A percentile compares a stretch with the other conserved stretches of the same genome.
phyloP scores from a whole-genome alignment of 2,888 invertebrate genomes.

The Caenorhabditis virilis region DNA sequence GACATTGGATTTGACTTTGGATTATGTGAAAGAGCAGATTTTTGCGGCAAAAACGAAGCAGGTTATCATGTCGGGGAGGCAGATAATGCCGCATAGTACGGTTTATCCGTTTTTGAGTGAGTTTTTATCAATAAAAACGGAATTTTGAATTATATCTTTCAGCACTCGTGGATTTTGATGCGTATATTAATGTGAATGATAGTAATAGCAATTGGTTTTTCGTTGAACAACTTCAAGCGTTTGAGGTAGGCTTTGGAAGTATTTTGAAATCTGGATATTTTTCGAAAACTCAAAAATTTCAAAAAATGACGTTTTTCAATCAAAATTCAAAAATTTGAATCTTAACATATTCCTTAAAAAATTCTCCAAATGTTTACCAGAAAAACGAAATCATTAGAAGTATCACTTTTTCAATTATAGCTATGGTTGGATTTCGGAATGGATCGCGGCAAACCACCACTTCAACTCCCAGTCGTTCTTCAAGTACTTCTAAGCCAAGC shows the following conservation, averaged over 20 bases:
- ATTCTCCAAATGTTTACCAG: too few species aligned
- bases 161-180: slow-evolving; percentile 9
- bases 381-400: too few species aligned
- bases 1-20: slow-evolving; percentile 88
- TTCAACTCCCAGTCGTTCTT: slow-evolving; percentile 93
- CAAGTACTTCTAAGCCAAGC: slow-evolving; percentile 76
- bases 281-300: background rate
- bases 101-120: slow-evolving; percentile 26
- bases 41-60: slow-evolving; percentile 14
- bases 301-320: too few species aligned
- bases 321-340: slow-evolving; percentile 72
- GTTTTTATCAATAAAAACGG: background rate
- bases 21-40: slow-evolving; percentile 71
- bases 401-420: too few species aligned
- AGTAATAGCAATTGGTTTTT: slow-evolving; percentile 84
- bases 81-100: slow-evolving; percentile 22
- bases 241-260: slow-evolving; percentile 74
- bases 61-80: slow-evolving; percentile 23
- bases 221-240: slow-evolving; percentile 94
- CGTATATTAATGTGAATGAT: slow-evolving; percentile 18
- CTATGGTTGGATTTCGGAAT: slow-evolving; percentile 83
- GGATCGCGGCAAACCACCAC: slow-evolving; percentile 80
- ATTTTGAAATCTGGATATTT: slow-evolving; percentile 1
- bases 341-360: slow-evolving; percentile 68
- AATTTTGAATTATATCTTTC: slow-evolving; percentile 8